A percentile compares a stretch with the other conserved stretches of the same genome.
Evolutionary conservation across 2,888 invertebrate species (phyloP).

Genomic region (Margaritifera margaritifera): DNA sequence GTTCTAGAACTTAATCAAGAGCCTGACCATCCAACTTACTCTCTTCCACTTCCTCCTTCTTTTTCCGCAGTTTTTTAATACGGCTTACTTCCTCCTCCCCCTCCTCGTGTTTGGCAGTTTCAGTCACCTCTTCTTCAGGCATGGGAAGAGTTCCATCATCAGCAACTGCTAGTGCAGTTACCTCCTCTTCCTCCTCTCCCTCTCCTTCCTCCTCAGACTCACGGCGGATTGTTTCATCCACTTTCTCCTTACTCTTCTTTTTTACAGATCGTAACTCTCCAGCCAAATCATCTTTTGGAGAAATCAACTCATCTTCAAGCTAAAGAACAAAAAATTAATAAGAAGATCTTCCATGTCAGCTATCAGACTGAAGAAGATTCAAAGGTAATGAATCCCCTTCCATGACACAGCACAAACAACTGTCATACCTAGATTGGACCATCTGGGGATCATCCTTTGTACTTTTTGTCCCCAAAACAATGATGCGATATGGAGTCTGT

Average conservation of each 20-base stretch:
- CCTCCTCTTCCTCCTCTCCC: slow-evolving; percentile 16
- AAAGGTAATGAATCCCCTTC: no score
- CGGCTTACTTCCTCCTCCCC: slow-evolving; percentile 29
- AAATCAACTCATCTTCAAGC: slow-evolving; percentile 55
- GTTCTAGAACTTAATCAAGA: no score
- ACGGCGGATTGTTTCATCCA: slow-evolving; percentile 54
- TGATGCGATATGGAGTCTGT: no score
- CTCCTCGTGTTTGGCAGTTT: slow-evolving; percentile 20
- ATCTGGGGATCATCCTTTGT: no score
- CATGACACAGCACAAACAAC: no score
- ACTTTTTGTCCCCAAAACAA: no score
- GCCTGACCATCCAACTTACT: slow-evolving; percentile 22
- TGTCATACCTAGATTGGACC: no score
- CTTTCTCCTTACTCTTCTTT: slow-evolving; percentile 53
- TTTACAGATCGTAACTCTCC: slow-evolving; percentile 58
- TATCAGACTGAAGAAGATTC: no score
- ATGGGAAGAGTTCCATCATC: slow-evolving; percentile 56
- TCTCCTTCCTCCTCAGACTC: slow-evolving; percentile 41
- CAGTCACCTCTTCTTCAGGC: slow-evolving; percentile 43
- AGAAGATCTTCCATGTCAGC: no score
- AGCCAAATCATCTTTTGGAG: slow-evolving; percentile 63
- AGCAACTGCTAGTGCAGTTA: slow-evolving; percentile 20
- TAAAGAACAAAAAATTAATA: slow-evolving; percentile 18
- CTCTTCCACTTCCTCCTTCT: slow-evolving; percentile 40
- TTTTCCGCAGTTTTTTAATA: slow-evolving; percentile 36